Evolutionary conservation across 2,113 vertebrate genomes (phyloP).

Genomic region (Garra rufa): DNA sequence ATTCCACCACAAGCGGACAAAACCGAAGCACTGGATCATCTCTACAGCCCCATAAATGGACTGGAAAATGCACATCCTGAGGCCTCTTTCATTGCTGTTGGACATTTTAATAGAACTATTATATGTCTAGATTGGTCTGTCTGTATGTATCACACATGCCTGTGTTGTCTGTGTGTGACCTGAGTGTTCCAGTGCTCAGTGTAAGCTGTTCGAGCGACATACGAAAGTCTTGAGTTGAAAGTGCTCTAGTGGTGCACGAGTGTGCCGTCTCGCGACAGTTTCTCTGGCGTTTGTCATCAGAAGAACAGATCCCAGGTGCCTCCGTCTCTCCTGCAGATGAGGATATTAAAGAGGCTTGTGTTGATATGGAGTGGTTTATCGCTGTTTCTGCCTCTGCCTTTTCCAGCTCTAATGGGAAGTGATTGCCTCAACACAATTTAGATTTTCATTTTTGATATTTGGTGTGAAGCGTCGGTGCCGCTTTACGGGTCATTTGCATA

Average conservation of each 20-base stretch:
- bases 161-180: too few species aligned
- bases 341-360: not conserved
- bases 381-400: not conserved
- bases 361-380: constrained; percentile 28
- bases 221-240: too few species aligned
- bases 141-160: too few species aligned
- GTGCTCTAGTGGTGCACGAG: too few species aligned
- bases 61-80: not conserved
- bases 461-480: constrained; percentile 8
- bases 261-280: too few species aligned
- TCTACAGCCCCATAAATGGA: too few species aligned
- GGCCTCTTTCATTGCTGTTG: not conserved
- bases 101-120: not conserved
- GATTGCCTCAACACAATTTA: constrained; percentile 64
- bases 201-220: too few species aligned
- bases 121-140: not conserved
- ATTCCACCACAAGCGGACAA: too few species aligned
- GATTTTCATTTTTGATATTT: constrained; percentile 68
- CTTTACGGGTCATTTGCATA: constrained; percentile 48
- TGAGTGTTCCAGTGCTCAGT: too few species aligned
- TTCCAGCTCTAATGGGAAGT: constrained; percentile 46
- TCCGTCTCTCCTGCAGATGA: not conserved
- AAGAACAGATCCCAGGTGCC: not conserved
- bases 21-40: too few species aligned
- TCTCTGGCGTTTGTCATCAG: not conserved